Base-by-base conservation (phyloP, 2,797 vertebrate genomes). In the Sus cebifrons region DNA sequence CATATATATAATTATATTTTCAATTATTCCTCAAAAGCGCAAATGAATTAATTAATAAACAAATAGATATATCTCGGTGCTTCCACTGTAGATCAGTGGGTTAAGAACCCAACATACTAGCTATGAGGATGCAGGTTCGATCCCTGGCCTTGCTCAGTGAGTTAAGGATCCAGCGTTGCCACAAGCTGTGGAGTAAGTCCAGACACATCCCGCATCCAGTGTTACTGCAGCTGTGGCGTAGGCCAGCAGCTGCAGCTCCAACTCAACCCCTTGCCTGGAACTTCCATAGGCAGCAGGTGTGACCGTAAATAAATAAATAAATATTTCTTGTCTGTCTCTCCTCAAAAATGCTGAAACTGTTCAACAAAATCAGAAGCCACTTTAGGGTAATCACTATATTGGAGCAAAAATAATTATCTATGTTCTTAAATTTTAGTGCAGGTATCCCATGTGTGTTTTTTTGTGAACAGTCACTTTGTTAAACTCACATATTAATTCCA, bases 401-500 rank as follows among this genome's bases (percentile, higher is more conserved):
- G 78, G 13, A 95, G 32, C 15, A 82, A 93, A 96, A 40, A 77
- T 17, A 94, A 23, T 86, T 36, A 89, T 9, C 13, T 56, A 64
- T 60, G 20, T 91, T 96, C 56, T 77, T 89, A 84, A 88, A 7
- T 83, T 89, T 94, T 70, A 94, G 18, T 75, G 23, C 23, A 96
- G 15, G 60, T 92, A 70, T 79, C 44, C 79, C 62, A 83, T 67
- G 44, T 49, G 52, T 86, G 32, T 10, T 73, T 79, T 79, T 88
- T 49, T 89, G 64, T 78, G 73, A 93, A 77, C 44, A 29, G n/a
- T 60, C 73, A 77, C 23, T 94, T 89, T 68, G 74, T 73, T 86
- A 88, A 95, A 91, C 17, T 91, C 40, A 77, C 54, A 71, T 44
- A 64, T 85, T 87, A 90, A 29, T 81, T 92, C 21, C 67, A 87